Evolutionary conservation across 2,888 invertebrate genomes (phyloP), one percentile per base, ranked within the genome.

Genomic region (Drosophila affinis): DNA sequence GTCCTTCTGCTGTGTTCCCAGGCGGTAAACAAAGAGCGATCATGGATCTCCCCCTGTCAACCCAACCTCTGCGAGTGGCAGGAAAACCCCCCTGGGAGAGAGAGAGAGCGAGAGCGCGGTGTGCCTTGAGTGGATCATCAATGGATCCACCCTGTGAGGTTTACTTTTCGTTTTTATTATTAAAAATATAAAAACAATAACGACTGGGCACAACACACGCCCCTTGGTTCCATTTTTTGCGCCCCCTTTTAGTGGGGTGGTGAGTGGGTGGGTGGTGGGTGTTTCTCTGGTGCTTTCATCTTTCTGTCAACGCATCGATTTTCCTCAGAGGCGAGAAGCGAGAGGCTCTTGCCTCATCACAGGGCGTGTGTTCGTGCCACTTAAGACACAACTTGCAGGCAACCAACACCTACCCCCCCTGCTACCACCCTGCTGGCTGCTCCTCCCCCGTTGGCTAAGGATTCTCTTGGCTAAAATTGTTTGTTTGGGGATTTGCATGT

Each of bases 401-500:
- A 39, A 39, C 67, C 32, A 9, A 12, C 34, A 12, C 34, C 34
- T 46, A 14, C 34, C 4, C 1, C 67, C 67, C 51, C 51, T 45
- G 27, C 27, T 1, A 1, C 17, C 29, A 32, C 45, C 27, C 29
- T 52, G 32, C n/a, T n/a, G n/a, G n/a, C n/a, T n/a, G n/a, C n/a
- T n/a, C 27, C 67, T 56, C 44, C 47, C 52, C 55, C 55, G 48
- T 29, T 48, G 67, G 54, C 47, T 62, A 34, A 57, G 55, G 58
- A 60, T 47, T 67, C 57, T 59, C 80, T 68, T 74, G 74, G 88
- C 81, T 79, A 79, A 88, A 88, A 84, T 84, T 86, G 87, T 86
- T 86, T 86, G 84, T 76, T 87, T 88, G 76, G 79, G 89, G 86
- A 86, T 86, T 86, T 88, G 86, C 89, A 86, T 86, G 85, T 69